These are phyloP conservation scores for Eristalis arbustorum DNA, from an alignment of 2,888 invertebrate genomes.

Conservation along the genomic window DNA sequence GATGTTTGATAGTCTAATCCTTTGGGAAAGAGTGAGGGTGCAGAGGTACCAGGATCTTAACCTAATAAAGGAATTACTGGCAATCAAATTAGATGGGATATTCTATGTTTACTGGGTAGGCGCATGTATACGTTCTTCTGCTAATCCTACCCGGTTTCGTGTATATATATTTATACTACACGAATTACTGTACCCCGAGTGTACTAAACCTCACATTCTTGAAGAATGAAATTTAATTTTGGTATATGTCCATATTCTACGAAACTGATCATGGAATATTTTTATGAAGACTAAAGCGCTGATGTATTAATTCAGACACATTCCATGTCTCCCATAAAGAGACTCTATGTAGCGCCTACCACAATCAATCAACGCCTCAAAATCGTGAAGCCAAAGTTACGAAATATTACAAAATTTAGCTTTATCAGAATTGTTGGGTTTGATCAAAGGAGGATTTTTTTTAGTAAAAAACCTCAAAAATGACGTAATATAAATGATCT, in stretches of 20 bases:
- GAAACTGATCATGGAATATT: background rate
- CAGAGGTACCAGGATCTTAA: background rate
- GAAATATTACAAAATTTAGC: too few species aligned
- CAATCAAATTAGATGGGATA: slow-evolving; percentile 18
- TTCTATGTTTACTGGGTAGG: slow-evolving; percentile 16
- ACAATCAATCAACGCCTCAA: too few species aligned
- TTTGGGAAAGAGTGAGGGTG: background rate
- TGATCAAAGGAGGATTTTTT: too few species aligned
- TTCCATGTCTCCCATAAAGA: too few species aligned
- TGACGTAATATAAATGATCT: too few species aligned
- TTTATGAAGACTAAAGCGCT: too few species aligned
- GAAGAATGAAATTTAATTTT: background rate
- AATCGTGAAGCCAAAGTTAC: too few species aligned
- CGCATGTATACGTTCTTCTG: background rate
- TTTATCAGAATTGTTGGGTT: too few species aligned
- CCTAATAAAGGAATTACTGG: slow-evolving; percentile 7
- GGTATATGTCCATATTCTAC: background rate
- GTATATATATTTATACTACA: background rate
- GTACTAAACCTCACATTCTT: background rate
- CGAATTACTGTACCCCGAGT: background rate
- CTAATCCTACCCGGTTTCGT: background rate
- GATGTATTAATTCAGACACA: too few species aligned
- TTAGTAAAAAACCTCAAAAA: too few species aligned
- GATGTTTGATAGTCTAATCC: slow-evolving; percentile 26
- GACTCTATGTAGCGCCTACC: too few species aligned